Evolutionary conservation across 1,140 invertebrate genomes (phyloP), one percentile per base, ranked within the genome.

Genomic region (Drosophila nigrodunni): DNA sequence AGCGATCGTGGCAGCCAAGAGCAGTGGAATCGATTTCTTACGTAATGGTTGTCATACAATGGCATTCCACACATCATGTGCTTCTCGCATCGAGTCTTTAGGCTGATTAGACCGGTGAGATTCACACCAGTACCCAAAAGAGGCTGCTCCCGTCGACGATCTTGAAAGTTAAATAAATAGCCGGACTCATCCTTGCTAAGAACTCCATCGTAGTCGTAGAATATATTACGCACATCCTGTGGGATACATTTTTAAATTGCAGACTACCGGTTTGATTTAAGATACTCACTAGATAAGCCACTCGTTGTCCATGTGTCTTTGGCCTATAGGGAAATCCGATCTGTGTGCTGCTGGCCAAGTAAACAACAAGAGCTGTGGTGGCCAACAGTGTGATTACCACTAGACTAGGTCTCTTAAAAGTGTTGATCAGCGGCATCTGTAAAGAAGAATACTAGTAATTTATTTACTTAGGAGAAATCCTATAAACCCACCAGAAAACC

Each of bases 241-340:
- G 81, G 78, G 2, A 21, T 46, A 7, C 9, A n/a, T 43, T n/a
- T 11, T 4, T 1, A 15, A 43, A 10, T 11, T 4, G 10, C 41
- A 43, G 10, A 11, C 1, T 13, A 11, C 13, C 21, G 43, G 43
- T 10, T 30, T 13, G 10, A 3, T 50, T 60, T 46, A 50, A 25
- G 2, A 9, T 13, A 86, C 92, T 93, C 93, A 96, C 95, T 77
- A 94, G 89, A 67, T 96, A 93, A 93, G 95, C 95, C 72, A 95
- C 94, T 58, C 95, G 92, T 91, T 96, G 94, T 2, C 95, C 95
- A 30, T 95, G 94, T 10, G 95, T 94, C 47, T 95, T 94, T 3
- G 94, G 94, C 54, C 94, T 95, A 85, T 96, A 97, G 1, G 96
- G 96, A 92, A 97, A 97, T 35, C 96, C 96, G 34, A 96, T 80